A percentile compares a stretch with the other conserved stretches of the same genome.
Evolutionary conservation across 1,140 invertebrate genomes (phyloP).

Genomic region (Leptestheria dahalacensis): DNA sequence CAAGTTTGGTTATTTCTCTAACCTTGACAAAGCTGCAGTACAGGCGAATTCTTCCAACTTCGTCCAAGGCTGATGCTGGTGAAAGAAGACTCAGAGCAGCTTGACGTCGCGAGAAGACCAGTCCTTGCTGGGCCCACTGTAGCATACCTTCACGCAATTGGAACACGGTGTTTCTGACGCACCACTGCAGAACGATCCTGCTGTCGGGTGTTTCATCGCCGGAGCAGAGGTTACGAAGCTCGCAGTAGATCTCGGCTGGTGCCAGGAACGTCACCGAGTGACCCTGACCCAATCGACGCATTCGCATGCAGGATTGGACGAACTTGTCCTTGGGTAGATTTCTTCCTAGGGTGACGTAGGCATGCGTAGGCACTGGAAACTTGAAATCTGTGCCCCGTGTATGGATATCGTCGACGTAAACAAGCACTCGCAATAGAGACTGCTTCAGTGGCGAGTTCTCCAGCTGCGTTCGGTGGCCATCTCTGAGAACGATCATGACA

Average conservation of each 20-base stretch:
- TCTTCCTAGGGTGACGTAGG: conserved; percentile 19
- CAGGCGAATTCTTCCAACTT: background rate
- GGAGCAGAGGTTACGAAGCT: conserved; percentile 1
- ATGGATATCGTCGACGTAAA: conserved; percentile 20
- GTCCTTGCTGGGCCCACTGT: background rate
- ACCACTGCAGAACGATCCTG: conserved; percentile 17
- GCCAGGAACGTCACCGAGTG: conserved; percentile 18
- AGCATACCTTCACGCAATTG: conserved; percentile 13
- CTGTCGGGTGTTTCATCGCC: background rate
- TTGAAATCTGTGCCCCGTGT: conserved; percentile 20
- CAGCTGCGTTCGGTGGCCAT: background rate
- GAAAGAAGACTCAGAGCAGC: conserved; percentile 8
- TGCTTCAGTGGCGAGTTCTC: conserved; percentile 13
- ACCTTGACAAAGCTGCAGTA: conserved; percentile 12
- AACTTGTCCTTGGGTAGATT: conserved; percentile 19
- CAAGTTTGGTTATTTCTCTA: conserved; percentile 13
- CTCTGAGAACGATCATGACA: conserved; percentile 13
- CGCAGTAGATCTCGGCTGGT: conserved; percentile 17
- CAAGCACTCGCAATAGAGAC: conserved; percentile 11
- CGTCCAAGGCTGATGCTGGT: conserved; percentile 6
- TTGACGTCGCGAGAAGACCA: conserved; percentile 7
- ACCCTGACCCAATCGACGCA: conserved; percentile 15
- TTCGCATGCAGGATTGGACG: conserved; percentile 20
- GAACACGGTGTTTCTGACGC: conserved; percentile 14
- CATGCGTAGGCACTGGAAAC: conserved; percentile 12